Base-by-base conservation (phyloP, 2,113 vertebrate species). In the Rhinolophus sinicus region DNA sequence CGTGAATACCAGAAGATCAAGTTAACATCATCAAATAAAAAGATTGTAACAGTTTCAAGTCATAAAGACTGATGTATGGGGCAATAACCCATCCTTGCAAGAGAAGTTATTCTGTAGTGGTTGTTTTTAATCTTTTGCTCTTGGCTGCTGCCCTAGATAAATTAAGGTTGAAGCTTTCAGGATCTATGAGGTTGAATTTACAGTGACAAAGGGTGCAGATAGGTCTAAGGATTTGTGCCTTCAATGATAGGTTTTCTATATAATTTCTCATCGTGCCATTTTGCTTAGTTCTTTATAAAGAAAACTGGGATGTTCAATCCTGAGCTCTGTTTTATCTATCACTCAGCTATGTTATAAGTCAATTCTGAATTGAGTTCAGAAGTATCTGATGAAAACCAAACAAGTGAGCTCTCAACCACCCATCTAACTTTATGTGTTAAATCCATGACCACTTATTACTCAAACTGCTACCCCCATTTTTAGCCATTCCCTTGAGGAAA, bases 111-210 rank as follows among this genome's bases (percentile, higher is more conserved):
- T 87, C 80, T 90, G 21, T n/a, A 12, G 24, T 67, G 12, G 44
- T 81, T 95, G 47, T 62, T 84, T 96, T 93, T 87, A 47, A 67
- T 88, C 76, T 94, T 91, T 84, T 54, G 65, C 76, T 90, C 93
- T 77, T 90, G 75, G 87, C 75, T 92, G 38, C 80, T 83, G 54
- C 83, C 70, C 85, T 92, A 30, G 35, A 54, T 28, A 93, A 35
- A 92, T 73, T 81, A 73, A 82, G 24, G 35, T 50, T 50, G n/a
- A 81, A 52, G 75, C 26, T 96, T 90, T 75, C 35, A 50, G n/a
- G 33, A 86, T 84, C 58, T 70, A 12, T 82, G 90, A 76, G 35
- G 44, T 91, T 56, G 84, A 95, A 85, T 93, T 84, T 88, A 50
- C 21, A 86, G 81, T 38, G 88, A 90, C 52, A 62, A 64, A 92